phyloP scores from a whole-genome alignment of 2,888 invertebrate genomes.

The Diplolepis rosae region DNA sequence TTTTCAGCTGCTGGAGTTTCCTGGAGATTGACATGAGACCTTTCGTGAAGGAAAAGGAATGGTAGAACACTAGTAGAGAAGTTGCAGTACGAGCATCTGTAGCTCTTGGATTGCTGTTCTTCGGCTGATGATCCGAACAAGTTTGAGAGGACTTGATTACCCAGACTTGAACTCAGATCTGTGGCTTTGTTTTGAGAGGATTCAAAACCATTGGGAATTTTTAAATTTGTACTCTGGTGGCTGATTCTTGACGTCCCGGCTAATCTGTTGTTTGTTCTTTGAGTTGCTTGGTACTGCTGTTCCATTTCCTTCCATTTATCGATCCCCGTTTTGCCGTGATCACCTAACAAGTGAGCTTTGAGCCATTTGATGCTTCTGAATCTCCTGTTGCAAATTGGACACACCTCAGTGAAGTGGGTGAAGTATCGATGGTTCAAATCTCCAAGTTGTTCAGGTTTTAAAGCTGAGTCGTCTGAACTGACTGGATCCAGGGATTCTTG shows the following conservation, averaged over 20 bases:
- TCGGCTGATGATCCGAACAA: conserved; percentile 74
- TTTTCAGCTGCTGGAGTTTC: conserved; percentile 61
- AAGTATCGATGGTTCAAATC: conserved; percentile 80
- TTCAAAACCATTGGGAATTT: conserved; percentile 76
- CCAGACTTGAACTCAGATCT: conserved; percentile 59
- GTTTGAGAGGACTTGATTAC: conserved; percentile 76
- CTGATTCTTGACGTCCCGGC: conserved; percentile 67
- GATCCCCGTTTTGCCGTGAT: conserved; percentile 84
- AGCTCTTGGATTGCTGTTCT: conserved; percentile 81
- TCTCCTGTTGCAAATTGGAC: conserved; percentile 89
- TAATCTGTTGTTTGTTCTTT: conserved; percentile 72
- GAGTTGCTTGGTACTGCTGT: conserved; percentile 73
- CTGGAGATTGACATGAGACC: conserved; percentile 81
- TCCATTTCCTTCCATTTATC: conserved; percentile 80
- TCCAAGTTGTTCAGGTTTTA: conserved; percentile 76
- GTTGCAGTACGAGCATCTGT: conserved; percentile 92
- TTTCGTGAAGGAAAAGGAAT: conserved; percentile 93
- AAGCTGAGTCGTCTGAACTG: conserved; percentile 70
- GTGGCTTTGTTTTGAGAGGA: conserved; percentile 54
- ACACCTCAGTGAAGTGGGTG: conserved; percentile 83
- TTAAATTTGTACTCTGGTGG: conserved; percentile 75
- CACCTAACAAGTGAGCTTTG: conserved; percentile 89
- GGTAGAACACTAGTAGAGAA: conserved; percentile 93
- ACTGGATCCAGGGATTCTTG: conserved; percentile 61
- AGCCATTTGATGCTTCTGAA: conserved; percentile 92